These are phyloP conservation scores for Epizoanthus fatuus DNA, from an alignment of 92 coral and sea anemone genomes.

Conservation along the genomic window DNA sequence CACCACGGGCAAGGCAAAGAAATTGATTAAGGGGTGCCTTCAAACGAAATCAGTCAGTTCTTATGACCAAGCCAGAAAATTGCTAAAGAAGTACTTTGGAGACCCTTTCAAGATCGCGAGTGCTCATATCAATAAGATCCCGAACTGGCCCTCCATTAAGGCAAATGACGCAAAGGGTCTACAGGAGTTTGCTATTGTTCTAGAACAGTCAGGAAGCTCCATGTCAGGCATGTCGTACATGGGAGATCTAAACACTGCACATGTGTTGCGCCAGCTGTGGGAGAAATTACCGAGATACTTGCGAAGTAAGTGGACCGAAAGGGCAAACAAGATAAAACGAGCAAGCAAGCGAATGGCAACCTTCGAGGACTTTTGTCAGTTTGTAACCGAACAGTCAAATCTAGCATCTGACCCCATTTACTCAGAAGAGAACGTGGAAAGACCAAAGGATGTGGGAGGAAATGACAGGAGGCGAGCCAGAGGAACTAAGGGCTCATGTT, in stretches of 20 bases:
- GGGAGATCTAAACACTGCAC: slow-evolving; percentile 73
- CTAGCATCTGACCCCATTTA: slow-evolving; percentile 73
- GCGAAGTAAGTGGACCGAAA: slow-evolving; percentile 67
- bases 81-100: slow-evolving; percentile 73
- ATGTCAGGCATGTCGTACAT: slow-evolving; percentile 68
- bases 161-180: slow-evolving; percentile 71
- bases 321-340: slow-evolving; percentile 56
- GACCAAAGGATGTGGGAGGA: not conserved
- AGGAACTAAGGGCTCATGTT: slow-evolving; percentile 41
- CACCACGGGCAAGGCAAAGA: slow-evolving; percentile 71
- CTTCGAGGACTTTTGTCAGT: slow-evolving; percentile 58
- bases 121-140: slow-evolving; percentile 63
- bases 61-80: slow-evolving; percentile 63
- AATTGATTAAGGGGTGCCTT: slow-evolving; percentile 68
- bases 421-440: slow-evolving; percentile 33
- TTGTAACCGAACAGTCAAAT: slow-evolving; percentile 71
- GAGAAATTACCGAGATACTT: slow-evolving; percentile 67
- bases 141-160: slow-evolving; percentile 69
- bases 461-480: slow-evolving; percentile 7
- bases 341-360: slow-evolving; percentile 50
- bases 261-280: slow-evolving; percentile 67
- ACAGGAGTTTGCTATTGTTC: slow-evolving; percentile 64
- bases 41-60: slow-evolving; percentile 60
- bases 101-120: slow-evolving; percentile 76
- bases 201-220: slow-evolving; percentile 71